Evolutionary conservation across 92 coral and sea anemone species (phyloP).

Genomic region (Parazoanthus swiftii): DNA sequence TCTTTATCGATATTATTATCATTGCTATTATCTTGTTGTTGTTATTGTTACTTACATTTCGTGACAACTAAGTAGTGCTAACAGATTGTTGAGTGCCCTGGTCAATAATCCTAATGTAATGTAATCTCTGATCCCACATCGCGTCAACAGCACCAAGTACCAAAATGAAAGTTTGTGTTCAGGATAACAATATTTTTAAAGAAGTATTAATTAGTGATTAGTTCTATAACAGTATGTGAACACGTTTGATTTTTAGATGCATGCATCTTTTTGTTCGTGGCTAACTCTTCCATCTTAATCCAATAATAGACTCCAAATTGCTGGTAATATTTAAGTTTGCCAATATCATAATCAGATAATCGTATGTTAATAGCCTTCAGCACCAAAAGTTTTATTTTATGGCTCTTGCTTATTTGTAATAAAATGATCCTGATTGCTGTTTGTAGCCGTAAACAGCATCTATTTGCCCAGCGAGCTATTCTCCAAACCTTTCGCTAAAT

Average conservation of each 20-base stretch:
- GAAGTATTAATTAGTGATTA: not conserved
- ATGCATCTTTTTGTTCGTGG: no score
- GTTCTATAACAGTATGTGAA: not conserved
- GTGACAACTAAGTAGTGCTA: slow-evolving; percentile 21
- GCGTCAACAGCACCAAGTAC: not conserved
- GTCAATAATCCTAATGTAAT: not conserved
- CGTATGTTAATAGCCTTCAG: not conserved
- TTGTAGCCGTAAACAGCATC: not conserved
- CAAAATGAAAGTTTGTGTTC: no score
- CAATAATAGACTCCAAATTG: not conserved
- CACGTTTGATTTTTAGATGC: no score
- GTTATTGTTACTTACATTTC: not conserved
- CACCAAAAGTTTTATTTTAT: not conserved
- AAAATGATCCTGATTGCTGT: not conserved
- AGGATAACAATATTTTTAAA: not conserved
- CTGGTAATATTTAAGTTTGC: not conserved
- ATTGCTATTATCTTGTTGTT: no score
- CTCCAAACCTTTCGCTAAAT: no score
- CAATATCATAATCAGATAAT: not conserved
- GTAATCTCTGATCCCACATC: not conserved
- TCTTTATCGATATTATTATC: not conserved
- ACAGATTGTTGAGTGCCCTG: not conserved
- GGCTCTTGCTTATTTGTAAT: not conserved
- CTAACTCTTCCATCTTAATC: not conserved
- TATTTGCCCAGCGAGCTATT: no score